Conservation (phyloP, 1,140 invertebrate genomes). For the Drosophila nebulosa region DNA sequence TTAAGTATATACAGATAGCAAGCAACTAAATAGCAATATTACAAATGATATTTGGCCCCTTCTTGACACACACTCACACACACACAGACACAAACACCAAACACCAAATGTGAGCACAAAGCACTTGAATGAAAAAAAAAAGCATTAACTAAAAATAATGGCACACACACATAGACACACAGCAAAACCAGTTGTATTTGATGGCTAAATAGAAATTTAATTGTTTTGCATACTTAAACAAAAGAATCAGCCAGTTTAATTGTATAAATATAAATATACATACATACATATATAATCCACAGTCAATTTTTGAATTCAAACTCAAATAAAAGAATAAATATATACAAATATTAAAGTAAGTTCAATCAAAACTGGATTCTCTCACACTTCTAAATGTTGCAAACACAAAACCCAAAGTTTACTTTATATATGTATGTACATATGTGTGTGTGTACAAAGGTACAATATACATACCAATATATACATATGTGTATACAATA, state of each 20-base stretch:
- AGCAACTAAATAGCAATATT: not conserved
- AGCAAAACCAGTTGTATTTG: slow-evolving; percentile 8
- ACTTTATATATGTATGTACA: slow-evolving; percentile 32
- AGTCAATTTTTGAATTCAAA: slow-evolving; percentile 71
- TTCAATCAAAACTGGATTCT: slow-evolving; percentile 21
- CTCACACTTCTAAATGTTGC: slow-evolving; percentile 51
- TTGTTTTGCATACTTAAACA: not conserved
- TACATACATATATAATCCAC: slow-evolving; percentile 10
- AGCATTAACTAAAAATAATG: not conserved
- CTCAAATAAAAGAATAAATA: slow-evolving; percentile 39
- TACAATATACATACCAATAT: slow-evolving; percentile 28
- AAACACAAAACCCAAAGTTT: slow-evolving; percentile 28
- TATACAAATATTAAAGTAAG: slow-evolving; percentile 36
- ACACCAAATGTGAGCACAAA: slow-evolving; percentile 36
- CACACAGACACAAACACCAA: not conserved
- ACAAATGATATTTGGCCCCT: slow-evolving; percentile 3
- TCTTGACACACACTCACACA: not conserved
- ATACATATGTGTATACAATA: slow-evolving; percentile 37
- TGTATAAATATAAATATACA: no score
- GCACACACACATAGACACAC: not conserved
- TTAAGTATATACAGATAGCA: not conserved
- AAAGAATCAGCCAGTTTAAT: slow-evolving; percentile 37
- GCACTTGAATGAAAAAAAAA: slow-evolving; percentile 24
- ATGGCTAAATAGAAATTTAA: slow-evolving; percentile 8
- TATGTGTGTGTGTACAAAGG: slow-evolving; percentile 51